Percentiles rank a stretch among this genome's conserved stretches.
Conservation (phyloP, 1,140 invertebrate species). For the Panagrolaimus sp. region DNA sequence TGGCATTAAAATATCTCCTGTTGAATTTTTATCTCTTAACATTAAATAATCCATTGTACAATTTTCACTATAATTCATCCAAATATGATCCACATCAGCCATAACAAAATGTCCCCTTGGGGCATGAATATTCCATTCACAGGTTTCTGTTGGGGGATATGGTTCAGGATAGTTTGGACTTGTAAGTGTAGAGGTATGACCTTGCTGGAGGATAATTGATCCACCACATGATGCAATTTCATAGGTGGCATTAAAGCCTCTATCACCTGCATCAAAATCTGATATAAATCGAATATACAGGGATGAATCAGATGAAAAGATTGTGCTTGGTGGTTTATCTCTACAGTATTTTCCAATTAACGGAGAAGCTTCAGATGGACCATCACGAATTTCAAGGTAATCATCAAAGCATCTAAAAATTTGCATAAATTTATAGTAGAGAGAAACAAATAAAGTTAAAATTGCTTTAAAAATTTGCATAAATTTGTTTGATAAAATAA, state of each 20-base stretch:
- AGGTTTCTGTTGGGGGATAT: constrained; percentile 43
- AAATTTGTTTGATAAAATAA: constrained; percentile 1
- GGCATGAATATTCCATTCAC: constrained; percentile 50
- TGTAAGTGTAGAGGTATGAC: constrained; percentile 34
- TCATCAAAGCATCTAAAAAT: constrained; percentile 44
- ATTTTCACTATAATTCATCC: constrained; percentile 28
- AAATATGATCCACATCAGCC: constrained; percentile 16
- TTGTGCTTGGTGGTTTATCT: constrained; percentile 40
- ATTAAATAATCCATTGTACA: constrained; percentile 43
- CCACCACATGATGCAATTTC: constrained; percentile 53
- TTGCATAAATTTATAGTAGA: too few relatives aligned
- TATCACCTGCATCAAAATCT: constrained; percentile 34
- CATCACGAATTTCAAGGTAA: constrained; percentile 52
- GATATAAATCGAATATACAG: constrained; percentile 48
- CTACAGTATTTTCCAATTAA: constrained; percentile 49
- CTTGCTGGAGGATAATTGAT: constrained; percentile 35
- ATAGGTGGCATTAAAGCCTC: constrained; percentile 47
- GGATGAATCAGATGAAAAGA: constrained; percentile 51
- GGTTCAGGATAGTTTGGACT: constrained; percentile 49
- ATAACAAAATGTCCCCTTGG: constrained; percentile 54
- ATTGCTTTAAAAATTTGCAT: not conserved
- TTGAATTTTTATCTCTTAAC: constrained; percentile 47
- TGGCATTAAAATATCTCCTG: constrained; percentile 28
- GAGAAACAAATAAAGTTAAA: too few relatives aligned
- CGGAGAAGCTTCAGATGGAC: constrained; percentile 38